Conservation (phyloP, 2,888 invertebrate species). For the Muschampia plurimacula region DNA sequence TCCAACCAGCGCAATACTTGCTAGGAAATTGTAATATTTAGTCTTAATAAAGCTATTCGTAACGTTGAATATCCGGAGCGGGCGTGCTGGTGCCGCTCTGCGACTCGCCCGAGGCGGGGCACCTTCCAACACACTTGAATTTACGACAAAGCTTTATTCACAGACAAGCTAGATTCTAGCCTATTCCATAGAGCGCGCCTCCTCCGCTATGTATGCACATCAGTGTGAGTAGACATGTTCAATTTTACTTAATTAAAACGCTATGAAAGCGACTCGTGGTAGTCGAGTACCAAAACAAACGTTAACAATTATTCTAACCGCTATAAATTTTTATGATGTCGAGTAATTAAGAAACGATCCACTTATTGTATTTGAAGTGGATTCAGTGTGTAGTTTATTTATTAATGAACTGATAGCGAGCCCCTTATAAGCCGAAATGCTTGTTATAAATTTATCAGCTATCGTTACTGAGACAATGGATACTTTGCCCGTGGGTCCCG, state of each 20-base stretch:
- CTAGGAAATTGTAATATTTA: conserved; percentile 81
- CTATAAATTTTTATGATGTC: conserved; percentile 6
- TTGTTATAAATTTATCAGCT: conserved; percentile 69
- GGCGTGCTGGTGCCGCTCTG: conserved; percentile 57
- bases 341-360: conserved; percentile 60
- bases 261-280: conserved; percentile 40
- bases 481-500: conserved; percentile 57
- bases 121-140: conserved; percentile 57
- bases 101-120: conserved; percentile 64
- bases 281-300: conserved; percentile 46
- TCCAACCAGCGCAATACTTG: conserved; percentile 76
- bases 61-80: conserved; percentile 76
- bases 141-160: conserved; percentile 66
- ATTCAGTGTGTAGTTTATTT: conserved; percentile 69
- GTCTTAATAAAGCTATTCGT: conserved; percentile 83
- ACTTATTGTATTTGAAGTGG: conserved; percentile 64
- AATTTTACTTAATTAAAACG: conserved; percentile 48
- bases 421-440: conserved; percentile 64
- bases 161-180: conserved; percentile 50
- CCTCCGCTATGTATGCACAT: conserved; percentile 42
- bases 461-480: conserved; percentile 67
- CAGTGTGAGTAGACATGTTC: conserved; percentile 45
- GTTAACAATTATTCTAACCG: conserved; percentile 47
- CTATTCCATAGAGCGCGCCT: conserved; percentile 44
- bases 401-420: conserved; percentile 69